Evolutionary conservation across 2,888 invertebrate species (phyloP).

Genomic region (Malachius bipustulatus): DNA sequence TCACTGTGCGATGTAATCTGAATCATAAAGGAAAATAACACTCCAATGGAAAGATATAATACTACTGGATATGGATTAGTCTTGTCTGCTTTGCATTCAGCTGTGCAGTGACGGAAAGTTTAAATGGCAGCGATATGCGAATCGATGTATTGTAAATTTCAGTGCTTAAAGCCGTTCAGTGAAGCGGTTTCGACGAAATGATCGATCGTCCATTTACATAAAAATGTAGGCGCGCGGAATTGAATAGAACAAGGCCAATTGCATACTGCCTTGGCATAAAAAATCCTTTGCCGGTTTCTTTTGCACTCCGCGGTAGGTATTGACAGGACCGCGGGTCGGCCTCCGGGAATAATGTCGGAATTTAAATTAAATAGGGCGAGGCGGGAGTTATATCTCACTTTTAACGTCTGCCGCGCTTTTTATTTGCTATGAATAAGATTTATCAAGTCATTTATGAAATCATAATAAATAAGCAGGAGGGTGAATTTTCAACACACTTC

Average conservation of each 20-base stretch:
- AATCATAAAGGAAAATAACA: slow-evolving; percentile 2
- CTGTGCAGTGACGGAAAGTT: slow-evolving; percentile 9
- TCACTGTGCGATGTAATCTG: slow-evolving; percentile 1
- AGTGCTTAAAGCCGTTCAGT: slow-evolving; percentile 25
- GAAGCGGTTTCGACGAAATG: slow-evolving; percentile 23
- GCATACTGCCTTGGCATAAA: slow-evolving; percentile 15
- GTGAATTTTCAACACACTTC: no score
- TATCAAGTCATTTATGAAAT: background rate
- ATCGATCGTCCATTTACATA: slow-evolving; percentile 29
- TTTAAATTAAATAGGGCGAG: background rate
- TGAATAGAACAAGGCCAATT: slow-evolving; percentile 26
- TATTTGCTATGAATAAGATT: background rate
- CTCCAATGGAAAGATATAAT: slow-evolving; percentile 3
- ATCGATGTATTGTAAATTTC: slow-evolving; percentile 27
- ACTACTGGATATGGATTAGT: background rate
- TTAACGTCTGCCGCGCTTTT: no score
- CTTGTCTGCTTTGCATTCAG: slow-evolving; percentile 12
- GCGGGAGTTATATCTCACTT: background rate
- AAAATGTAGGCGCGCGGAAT: slow-evolving; percentile 25
- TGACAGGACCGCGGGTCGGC: background rate
- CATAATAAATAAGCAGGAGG: no score
- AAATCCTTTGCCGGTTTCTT: slow-evolving; percentile 1
- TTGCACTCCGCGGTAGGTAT: background rate
- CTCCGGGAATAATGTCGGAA: background rate
- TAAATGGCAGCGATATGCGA: slow-evolving; percentile 23